Evolutionary conservation across 2,113 vertebrate species (phyloP), one percentile per base, ranked within the genome.

Genomic region (Echinops telfairi): DNA sequence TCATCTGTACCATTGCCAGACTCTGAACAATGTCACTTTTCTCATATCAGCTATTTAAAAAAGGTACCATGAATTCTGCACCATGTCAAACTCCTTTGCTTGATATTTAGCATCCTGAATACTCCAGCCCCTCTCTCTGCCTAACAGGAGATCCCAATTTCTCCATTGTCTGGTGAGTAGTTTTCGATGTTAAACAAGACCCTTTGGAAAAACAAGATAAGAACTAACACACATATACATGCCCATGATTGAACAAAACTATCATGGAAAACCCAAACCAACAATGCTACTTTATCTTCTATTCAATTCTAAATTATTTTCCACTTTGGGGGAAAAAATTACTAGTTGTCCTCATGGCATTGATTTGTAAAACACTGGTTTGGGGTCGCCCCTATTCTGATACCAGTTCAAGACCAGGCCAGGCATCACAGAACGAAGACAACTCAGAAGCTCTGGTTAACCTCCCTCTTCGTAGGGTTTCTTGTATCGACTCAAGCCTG

Each of bases 281-380:
- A 66, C 2, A 62, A 62, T 62, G 64, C 33, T 86, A 43, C 16
- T 57, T 12, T 16, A 82, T 38, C 88, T 89, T 85, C 23, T 73
- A 70, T 73, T 88, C 31, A 6, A 83, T 80, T 89, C 40, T 29
- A 76, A 40, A 27, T 31, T 27, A 19, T 70, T 64, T 53, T 40
- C 62, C 17, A 73, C 27, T 36, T 66, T 53, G 23, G 60, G 60
- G 6, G 23, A 78, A 79, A 81, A 78, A 85, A 84, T 10, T 53
- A 1, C 31, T 85, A 33, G 57, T 70, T 81, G 25, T 57, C 78
- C 64, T 17, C 9, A 84, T 40, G 38, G 83, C 43, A 70, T 38
- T 70, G 75, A 79, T 89, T 75, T 83, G 73, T 75, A 85, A 97
- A 93, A 89, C n/a, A 93, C 23, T 20, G n/a, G 53, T 88, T 95